These are phyloP conservation scores for Streptopelia turtur DNA, from an alignment of 2,797 vertebrate species.

Conservation along the genomic window DNA sequence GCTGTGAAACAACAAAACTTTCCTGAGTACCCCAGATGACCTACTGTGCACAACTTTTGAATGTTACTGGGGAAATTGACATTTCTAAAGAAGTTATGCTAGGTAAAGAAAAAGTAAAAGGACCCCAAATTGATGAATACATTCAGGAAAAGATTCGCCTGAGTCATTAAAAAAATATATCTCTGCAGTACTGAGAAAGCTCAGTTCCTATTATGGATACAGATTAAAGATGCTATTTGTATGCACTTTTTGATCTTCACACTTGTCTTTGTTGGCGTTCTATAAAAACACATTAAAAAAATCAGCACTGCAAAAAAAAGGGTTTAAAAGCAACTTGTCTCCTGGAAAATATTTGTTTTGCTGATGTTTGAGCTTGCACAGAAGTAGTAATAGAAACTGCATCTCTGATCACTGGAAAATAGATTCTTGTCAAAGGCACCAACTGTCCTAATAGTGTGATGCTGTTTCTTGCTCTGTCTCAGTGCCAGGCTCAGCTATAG, in stretches of 20 bases:
- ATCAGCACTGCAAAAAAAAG: slow-evolving; percentile 1
- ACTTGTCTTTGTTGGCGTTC: slow-evolving; percentile 16
- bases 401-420: slow-evolving; percentile 57
- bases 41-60: background rate
- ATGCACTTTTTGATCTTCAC: slow-evolving; percentile 38
- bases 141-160: background rate
- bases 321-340: slow-evolving; percentile 6
- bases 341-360: slow-evolving; percentile 54
- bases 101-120: background rate
- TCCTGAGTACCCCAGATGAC: background rate
- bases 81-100: background rate
- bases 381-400: slow-evolving; percentile 51
- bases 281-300: slow-evolving; percentile 34
- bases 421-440: slow-evolving; percentile 59
- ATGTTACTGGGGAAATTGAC: background rate
- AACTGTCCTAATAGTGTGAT: slow-evolving; percentile 60
- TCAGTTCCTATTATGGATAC: slow-evolving; percentile 25
- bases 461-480: slow-evolving; percentile 61
- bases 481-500: slow-evolving; percentile 61
- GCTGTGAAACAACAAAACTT: background rate
- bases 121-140: background rate
- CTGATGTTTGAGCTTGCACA: slow-evolving; percentile 53
- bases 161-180: slow-evolving; percentile 12
- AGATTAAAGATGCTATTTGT: slow-evolving; percentile 56
- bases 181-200: background rate